A percentile compares a stretch with the other conserved stretches of the same genome.
phyloP scores from a whole-genome alignment of 2,888 invertebrate genomes.

The Digitonthophagus gazella region DNA sequence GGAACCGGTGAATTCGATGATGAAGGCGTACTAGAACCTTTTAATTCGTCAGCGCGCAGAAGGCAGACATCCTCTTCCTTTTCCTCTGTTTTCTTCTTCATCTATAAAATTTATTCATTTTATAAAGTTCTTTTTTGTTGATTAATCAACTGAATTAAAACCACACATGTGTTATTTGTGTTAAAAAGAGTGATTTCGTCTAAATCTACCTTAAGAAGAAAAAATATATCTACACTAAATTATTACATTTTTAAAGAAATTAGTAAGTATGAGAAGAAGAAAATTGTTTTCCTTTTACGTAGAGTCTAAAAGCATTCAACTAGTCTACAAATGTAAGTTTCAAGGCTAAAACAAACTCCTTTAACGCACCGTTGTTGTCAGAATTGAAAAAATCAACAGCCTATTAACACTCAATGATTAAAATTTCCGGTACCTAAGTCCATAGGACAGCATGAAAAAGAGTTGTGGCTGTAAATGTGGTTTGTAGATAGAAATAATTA shows the following conservation, averaged over 20 bases:
- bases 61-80: conserved; percentile 66
- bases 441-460: conserved; percentile 46
- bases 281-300: background rate
- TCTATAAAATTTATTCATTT: too few relatives aligned
- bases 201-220: background rate
- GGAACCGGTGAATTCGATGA: conserved; percentile 33
- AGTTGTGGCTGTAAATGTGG: conserved; percentile 32
- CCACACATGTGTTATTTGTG: background rate
- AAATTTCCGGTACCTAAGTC: conserved; percentile 50
- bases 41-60: conserved; percentile 59
- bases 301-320: too few relatives aligned
- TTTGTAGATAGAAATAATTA: background rate
- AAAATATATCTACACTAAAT: background rate
- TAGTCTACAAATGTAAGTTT: conserved; percentile 27
- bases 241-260: background rate
- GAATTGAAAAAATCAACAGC: conserved; percentile 25
- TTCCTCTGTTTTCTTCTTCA: conserved; percentile 60
- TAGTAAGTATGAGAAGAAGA: background rate
- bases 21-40: conserved; percentile 31
- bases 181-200: background rate
- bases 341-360: conserved; percentile 25
- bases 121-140: too few relatives aligned
- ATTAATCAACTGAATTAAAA: too few relatives aligned
- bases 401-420: conserved; percentile 51
- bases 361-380: conserved; percentile 38